Conservation (phyloP, 2,888 invertebrate genomes). For the Podotricha telesiphe region DNA sequence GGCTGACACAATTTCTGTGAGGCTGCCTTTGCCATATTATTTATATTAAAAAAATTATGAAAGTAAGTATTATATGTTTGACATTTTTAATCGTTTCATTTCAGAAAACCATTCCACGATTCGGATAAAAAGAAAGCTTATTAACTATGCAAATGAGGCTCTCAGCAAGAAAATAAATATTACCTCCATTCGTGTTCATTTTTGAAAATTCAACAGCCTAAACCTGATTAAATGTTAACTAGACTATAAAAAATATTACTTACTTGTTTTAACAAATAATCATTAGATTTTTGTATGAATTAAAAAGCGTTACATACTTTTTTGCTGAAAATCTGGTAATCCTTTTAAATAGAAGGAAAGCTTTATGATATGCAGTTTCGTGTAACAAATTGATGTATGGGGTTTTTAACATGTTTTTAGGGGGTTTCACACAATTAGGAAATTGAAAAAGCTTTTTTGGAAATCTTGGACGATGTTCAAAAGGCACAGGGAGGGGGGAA, state of each 20-base stretch:
- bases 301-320: not conserved
- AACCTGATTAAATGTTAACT: conserved; percentile 11
- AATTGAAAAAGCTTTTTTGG: too few relatives aligned
- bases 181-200: conserved; percentile 1
- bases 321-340: not conserved
- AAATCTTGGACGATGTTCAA: too few relatives aligned
- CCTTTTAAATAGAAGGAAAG: too few relatives aligned
- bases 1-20: not conserved
- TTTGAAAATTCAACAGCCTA: conserved; percentile 13
- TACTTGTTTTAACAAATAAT: not conserved
- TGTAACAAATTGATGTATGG: too few relatives aligned
- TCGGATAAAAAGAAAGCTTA: conserved; percentile 7
- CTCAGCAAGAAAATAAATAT: conserved; percentile 22
- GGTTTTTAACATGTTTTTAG: too few relatives aligned
- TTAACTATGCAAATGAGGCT: conserved; percentile 23
- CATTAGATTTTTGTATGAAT: not conserved
- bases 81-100: not conserved
- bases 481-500: too few relatives aligned
- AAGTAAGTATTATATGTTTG: not conserved
- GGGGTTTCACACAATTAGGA: too few relatives aligned
- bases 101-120: not conserved
- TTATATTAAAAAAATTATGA: not conserved
- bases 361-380: too few relatives aligned
- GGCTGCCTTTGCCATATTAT: not conserved
- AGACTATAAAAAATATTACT: not conserved